A percentile compares a stretch with the other conserved stretches of the same genome.
Conservation (phyloP, 2,888 invertebrate species). For the Phragmatobia fuliginosa region DNA sequence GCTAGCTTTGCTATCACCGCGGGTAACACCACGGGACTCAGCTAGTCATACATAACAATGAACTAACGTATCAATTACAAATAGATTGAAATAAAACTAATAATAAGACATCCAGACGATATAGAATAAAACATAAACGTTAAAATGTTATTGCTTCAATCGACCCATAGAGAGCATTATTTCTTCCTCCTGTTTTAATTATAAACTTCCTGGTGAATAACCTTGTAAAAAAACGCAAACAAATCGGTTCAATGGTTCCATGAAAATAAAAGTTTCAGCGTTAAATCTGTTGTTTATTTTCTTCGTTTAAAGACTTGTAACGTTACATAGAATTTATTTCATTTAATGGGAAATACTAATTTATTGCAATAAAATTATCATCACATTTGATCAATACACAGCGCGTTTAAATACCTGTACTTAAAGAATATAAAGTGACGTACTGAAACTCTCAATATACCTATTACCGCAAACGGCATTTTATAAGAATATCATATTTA, state of each 20-base stretch:
- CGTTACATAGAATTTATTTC: slow-evolving; percentile 25
- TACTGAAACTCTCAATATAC: background rate
- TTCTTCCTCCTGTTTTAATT: slow-evolving; percentile 33
- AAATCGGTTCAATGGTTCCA: slow-evolving; percentile 48
- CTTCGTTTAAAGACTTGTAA: slow-evolving; percentile 19
- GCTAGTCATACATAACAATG: no score
- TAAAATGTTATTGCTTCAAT: slow-evolving; percentile 22
- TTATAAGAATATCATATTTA: background rate
- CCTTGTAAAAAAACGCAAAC: slow-evolving; percentile 46
- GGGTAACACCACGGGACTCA: no score
- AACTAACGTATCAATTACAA: no score
- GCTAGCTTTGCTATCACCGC: no score
- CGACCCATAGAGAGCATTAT: slow-evolving; percentile 17
- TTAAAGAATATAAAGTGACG: background rate
- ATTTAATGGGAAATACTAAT: slow-evolving; percentile 8
- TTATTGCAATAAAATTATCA: background rate
- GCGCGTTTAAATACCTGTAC: background rate
- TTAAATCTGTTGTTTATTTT: slow-evolving; percentile 44
- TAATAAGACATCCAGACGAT: background rate
- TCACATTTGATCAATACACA: background rate
- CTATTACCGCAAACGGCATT: background rate
- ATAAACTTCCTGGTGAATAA: slow-evolving; percentile 49
- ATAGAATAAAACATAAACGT: background rate
- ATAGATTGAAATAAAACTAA: background rate
- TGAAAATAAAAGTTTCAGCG: slow-evolving; percentile 50